Evolutionary conservation across 2,797 vertebrate species (phyloP), one percentile per base, ranked within the genome.

Genomic region (Enoplosus armatus): DNA sequence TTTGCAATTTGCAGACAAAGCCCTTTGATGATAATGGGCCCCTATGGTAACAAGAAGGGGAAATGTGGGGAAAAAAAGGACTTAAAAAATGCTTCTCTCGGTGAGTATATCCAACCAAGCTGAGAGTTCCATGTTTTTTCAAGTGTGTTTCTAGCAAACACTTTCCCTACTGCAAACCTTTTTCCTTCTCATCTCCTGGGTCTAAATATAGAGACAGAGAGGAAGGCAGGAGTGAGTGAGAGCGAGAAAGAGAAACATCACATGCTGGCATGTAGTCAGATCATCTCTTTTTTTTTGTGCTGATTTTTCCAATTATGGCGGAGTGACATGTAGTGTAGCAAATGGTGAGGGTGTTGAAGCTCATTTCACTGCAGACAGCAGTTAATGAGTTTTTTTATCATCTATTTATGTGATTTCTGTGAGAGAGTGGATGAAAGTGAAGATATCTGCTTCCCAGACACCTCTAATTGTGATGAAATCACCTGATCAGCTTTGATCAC

Each of bases 291-390:
- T 48, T 58, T 53, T 50, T 59, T 61, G 24, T 70, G 80, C 54
- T 63, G 85, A 83, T 83, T 72, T 87, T 87, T 87, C 85, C 87
- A 89, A 83, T 90, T 92, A 92, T 18, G 75, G 56, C 75, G 90
- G 89, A 89, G 65, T 89, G 90, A 87, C 86, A 75, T 39, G 72
- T 35, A 15, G 64, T 67, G 76, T 51, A 58, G 79, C 74, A 76
- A 85, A 85, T 80, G 60, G 66, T 10, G 65, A 79, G 43, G 69
- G 62, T 47, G 78, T 66, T 62, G 77, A 24, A 26, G 56, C 62
- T 79, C 33, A 62, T 86, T 84, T 83, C 75, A 48, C 54, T 3
- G 29, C 62, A 85, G 85, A 83, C 82, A 56, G 85, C 71, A 72
- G 76, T 83, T 93, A 90, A 90, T 90, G 87, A 86, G 87, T 54